Evolutionary conservation across 92 coral and sea anemone species (phyloP).

Genomic region (Paragorgia papillata): DNA sequence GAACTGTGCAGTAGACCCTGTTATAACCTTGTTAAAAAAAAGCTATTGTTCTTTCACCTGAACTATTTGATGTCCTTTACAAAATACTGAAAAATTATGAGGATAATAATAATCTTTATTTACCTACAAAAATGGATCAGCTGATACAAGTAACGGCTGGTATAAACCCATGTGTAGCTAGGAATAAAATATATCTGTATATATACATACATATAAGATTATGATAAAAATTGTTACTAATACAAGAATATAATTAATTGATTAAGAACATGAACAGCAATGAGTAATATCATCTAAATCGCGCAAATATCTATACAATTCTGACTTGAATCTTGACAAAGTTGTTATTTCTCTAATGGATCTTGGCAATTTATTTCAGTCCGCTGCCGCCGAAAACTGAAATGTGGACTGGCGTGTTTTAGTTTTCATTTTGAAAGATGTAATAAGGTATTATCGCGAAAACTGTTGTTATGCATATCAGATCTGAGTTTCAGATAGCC

Average conservation of each 20-base stretch:
- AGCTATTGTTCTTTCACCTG: constrained; percentile 34
- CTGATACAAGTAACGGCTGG: constrained; percentile 19
- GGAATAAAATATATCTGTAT: neutral
- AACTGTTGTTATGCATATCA: neutral
- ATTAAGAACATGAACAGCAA: no score
- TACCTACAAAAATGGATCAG: constrained; percentile 17
- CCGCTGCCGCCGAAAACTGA: constrained; percentile 6
- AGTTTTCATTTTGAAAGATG: neutral
- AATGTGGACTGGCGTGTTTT: neutral
- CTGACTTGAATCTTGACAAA: neutral
- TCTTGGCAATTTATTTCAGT: constrained; percentile 2
- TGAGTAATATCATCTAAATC: neutral
- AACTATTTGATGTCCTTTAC: constrained; percentile 30
- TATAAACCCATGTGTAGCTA: constrained; percentile 18
- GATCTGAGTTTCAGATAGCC: neutral
- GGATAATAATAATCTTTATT: constrained; percentile 30
- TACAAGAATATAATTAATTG: no score
- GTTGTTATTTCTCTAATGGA: neutral
- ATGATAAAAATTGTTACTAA: neutral
- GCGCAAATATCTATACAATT: neutral
- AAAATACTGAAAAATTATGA: constrained; percentile 38
- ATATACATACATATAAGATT: neutral
- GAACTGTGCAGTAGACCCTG: constrained; percentile 45
- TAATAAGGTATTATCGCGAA: neutral
- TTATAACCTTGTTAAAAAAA: constrained; percentile 15